Percentiles rank a stretch among this genome's conserved stretches.
These are phyloP conservation scores for Tetramorium parvispinum DNA, from an alignment of 1,140 invertebrate species.

Conservation along the genomic window DNA sequence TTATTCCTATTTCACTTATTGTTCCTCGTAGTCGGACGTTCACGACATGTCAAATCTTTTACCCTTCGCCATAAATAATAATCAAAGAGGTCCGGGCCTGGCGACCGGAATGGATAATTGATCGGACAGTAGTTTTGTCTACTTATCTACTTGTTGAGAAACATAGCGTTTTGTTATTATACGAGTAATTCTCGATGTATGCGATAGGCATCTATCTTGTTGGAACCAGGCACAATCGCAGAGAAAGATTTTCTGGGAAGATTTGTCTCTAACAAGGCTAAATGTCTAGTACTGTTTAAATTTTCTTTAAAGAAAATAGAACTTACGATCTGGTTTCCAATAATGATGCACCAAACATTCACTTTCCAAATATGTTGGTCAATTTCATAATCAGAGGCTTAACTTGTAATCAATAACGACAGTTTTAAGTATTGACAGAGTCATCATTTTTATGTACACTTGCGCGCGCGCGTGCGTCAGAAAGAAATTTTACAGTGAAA, in stretches of 20 bases:
- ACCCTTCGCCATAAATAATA: not conserved
- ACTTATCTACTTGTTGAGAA: too few relatives aligned
- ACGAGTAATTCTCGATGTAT: too few relatives aligned
- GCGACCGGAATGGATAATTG: slow-evolving; percentile 28
- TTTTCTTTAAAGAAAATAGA: too few relatives aligned
- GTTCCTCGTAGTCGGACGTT: not conserved
- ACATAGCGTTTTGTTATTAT: too few relatives aligned
- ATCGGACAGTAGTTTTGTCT: not conserved
- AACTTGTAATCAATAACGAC: slow-evolving; percentile 60
- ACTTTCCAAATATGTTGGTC: slow-evolving; percentile 69
- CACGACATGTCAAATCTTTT: not conserved
- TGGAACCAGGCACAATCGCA: too few relatives aligned
- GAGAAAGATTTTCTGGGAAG: too few relatives aligned
- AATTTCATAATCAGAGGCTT: slow-evolving; percentile 65
- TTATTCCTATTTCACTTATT: too few relatives aligned
- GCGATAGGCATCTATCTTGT: too few relatives aligned
- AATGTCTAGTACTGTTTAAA: too few relatives aligned
- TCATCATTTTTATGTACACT: slow-evolving; percentile 48
- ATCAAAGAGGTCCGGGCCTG: slow-evolving; percentile 9
- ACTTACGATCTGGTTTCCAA: too few relatives aligned
- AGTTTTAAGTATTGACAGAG: slow-evolving; percentile 63
- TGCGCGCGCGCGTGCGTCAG: too few relatives aligned
- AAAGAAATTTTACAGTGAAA: slow-evolving; percentile 16
- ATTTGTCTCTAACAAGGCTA: too few relatives aligned
- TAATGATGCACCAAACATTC: slow-evolving; percentile 70